phyloP scores from a whole-genome alignment of 2,888 invertebrate species.

The Caenorhabditis sp. region DNA sequence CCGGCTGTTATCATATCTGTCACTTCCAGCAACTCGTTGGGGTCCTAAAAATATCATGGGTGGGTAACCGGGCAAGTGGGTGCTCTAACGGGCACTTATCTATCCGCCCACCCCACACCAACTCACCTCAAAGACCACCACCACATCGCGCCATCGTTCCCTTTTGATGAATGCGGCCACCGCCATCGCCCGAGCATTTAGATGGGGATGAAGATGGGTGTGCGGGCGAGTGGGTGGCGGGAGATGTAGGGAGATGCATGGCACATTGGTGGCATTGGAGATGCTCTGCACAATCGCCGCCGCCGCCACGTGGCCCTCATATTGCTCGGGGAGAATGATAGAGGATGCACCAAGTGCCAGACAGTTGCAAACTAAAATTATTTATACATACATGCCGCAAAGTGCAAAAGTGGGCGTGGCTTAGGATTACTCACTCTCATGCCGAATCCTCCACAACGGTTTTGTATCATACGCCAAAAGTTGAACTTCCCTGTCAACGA shows the following conservation, averaged over 20 bases:
- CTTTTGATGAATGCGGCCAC: conserved; percentile 37
- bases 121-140: conserved; percentile 43
- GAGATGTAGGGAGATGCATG: conserved; percentile 19
- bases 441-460: conserved; percentile 33
- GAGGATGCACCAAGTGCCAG: conserved; percentile 18
- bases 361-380: conserved; percentile 27
- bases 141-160: conserved; percentile 42
- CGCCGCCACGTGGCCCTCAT: conserved; percentile 31
- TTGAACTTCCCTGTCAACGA: conserved; percentile 29
- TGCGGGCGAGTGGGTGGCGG: conserved; percentile 27
- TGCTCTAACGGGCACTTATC: too few species aligned
- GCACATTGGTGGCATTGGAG: conserved; percentile 26
- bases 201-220: conserved; percentile 31
- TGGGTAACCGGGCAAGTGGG: too few species aligned
- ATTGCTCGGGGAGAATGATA: conserved; percentile 31
- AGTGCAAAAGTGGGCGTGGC: background rate
- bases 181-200: conserved; percentile 32
- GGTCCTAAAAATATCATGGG: too few species aligned
- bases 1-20: conserved; percentile 44
- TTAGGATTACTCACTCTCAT: conserved; percentile 14
- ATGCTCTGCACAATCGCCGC: conserved; percentile 36
- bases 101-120: too few species aligned
- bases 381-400: too few species aligned
- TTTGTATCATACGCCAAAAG: conserved; percentile 28
- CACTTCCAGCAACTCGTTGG: conserved; percentile 28